phyloP scores from a whole-genome alignment of 2,113 vertebrate genomes.

The Pseudois nayaur region DNA sequence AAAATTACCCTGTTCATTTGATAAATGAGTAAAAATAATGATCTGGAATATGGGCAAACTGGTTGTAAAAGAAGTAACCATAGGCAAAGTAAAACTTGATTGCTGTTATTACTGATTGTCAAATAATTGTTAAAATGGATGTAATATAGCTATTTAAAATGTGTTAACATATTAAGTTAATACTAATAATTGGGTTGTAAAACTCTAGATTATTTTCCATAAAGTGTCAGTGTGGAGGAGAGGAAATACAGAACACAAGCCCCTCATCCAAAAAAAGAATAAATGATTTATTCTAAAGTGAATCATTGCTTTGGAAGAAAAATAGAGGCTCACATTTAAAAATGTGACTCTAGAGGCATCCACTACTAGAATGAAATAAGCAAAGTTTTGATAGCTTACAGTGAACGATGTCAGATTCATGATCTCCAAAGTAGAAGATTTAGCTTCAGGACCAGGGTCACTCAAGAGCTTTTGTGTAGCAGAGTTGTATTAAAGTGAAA shows the following conservation, averaged over 20 bases:
- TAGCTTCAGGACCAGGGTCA: not conserved
- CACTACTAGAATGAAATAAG: not conserved
- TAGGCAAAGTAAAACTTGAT: not conserved
- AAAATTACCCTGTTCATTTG: not conserved
- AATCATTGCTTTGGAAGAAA: not conserved
- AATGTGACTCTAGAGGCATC: not conserved
- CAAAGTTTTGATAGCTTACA: not conserved
- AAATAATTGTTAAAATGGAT: not conserved
- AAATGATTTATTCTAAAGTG: not conserved
- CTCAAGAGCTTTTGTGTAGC: not conserved
- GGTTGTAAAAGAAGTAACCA: not conserved
- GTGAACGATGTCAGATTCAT: not conserved
- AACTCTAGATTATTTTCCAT: not conserved
- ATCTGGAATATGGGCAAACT: not conserved
- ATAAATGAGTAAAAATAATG: not conserved
- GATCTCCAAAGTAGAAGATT: not conserved
- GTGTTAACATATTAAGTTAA: not conserved
- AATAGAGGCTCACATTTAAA: not conserved
- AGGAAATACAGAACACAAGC: not conserved
- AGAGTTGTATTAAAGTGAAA: not conserved
- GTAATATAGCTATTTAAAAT: not conserved
- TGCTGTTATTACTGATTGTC: not conserved
- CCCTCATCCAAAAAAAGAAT: not conserved
- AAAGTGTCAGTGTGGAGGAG: not conserved
- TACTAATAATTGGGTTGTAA: not conserved